A percentile compares a stretch with the other conserved stretches of the same genome.
phyloP scores from a whole-genome alignment of 2,888 invertebrate genomes.

The Amphipyra tragopoginis region DNA sequence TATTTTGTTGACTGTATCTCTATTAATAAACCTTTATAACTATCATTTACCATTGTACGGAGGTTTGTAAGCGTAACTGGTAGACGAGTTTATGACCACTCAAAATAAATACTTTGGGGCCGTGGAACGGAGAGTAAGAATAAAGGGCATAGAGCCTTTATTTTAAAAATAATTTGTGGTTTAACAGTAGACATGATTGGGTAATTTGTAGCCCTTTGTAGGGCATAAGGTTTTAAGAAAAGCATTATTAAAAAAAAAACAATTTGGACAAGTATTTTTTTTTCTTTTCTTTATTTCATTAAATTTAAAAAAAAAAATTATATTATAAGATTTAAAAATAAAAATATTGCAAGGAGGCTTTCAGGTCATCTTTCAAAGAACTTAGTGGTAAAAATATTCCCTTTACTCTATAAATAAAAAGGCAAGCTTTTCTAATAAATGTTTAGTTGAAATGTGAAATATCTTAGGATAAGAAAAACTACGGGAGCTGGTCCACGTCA shows the following conservation, averaged over 20 bases:
- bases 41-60: conserved; percentile 57
- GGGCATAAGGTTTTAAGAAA: no score
- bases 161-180: conserved; percentile 21
- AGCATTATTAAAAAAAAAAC: no score
- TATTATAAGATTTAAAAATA: no score
- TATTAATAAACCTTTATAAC: conserved; percentile 62
- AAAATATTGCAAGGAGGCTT: no score
- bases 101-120: conserved; percentile 17
- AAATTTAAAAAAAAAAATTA: no score
- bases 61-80: conserved; percentile 41
- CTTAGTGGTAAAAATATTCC: no score
- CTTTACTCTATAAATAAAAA: no score
- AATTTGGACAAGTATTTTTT: no score
- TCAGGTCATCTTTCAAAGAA: no score
- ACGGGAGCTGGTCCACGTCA: not conserved
- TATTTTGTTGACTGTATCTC: conserved; percentile 19
- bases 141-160: conserved; percentile 21
- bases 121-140: conserved; percentile 28
- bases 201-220: no score
- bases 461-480: not conserved
- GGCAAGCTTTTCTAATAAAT: conserved; percentile 8
- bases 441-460: not conserved
- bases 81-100: conserved; percentile 38
- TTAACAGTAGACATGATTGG: conserved; percentile 31
- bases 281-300: no score